These are phyloP conservation scores for Fistularia commersonii DNA, from an alignment of 2,797 vertebrate species.

Conservation along the genomic window DNA sequence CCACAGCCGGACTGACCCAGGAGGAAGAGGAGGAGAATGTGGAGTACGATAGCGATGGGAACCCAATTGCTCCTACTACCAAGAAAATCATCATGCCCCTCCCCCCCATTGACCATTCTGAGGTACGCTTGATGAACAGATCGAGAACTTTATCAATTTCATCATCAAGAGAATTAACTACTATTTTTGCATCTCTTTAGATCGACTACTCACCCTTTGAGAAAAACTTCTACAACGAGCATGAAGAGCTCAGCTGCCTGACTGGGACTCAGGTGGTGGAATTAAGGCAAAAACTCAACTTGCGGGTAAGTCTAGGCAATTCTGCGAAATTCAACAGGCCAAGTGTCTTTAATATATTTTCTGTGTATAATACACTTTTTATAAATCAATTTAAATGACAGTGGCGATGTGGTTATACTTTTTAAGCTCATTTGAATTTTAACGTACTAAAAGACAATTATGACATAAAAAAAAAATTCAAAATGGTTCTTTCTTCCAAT, in stretches of 20 bases:
- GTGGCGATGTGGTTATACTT: too few relatives aligned
- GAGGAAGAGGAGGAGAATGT: slow-evolving; percentile 96
- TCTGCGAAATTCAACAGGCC: background rate
- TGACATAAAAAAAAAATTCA: too few relatives aligned
- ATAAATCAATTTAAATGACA: background rate
- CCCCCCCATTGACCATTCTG: slow-evolving; percentile 93
- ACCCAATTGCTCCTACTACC: slow-evolving; percentile 85
- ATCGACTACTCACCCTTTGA: slow-evolving; percentile 97
- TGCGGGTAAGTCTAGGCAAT: slow-evolving; percentile 78
- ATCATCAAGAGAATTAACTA: background rate
- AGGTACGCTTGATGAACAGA: slow-evolving; percentile 73
- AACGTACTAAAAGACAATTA: too few relatives aligned
- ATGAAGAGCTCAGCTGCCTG: slow-evolving; percentile 89
- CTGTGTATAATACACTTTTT: too few relatives aligned
- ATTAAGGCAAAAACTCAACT: slow-evolving; percentile 90
- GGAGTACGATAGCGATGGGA: slow-evolving; percentile 97
- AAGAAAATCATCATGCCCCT: slow-evolving; percentile 98
- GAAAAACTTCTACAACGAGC: slow-evolving; percentile 97
- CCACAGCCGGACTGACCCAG: slow-evolving; percentile 89
- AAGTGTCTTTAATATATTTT: too few relatives aligned
- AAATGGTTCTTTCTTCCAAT: too few relatives aligned
- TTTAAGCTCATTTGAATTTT: too few relatives aligned
- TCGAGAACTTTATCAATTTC: background rate
- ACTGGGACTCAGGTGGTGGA: slow-evolving; percentile 86
- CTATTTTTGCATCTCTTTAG: slow-evolving; percentile 54